A percentile compares a stretch with the other conserved stretches of the same genome.
Conservation (phyloP, 1,140 invertebrate genomes). For the Halesus radiatus region DNA sequence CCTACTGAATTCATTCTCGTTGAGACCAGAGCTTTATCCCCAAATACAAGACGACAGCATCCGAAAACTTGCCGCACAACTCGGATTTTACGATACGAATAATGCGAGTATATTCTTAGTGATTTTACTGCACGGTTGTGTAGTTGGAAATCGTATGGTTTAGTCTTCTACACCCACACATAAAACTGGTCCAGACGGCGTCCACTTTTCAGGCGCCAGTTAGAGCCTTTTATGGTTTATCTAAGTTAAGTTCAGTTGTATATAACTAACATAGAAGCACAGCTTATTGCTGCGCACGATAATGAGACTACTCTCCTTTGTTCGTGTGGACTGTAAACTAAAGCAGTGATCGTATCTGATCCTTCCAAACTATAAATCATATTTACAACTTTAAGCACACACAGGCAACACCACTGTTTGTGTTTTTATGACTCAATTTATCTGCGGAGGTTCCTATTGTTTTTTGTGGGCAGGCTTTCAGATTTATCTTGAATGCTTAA, state of each 20-base stretch:
- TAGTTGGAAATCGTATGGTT: not conserved
- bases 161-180: constrained; percentile 34
- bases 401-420: too few species aligned
- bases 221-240: constrained; percentile 47
- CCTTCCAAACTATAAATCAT: too few species aligned
- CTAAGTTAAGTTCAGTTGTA: not conserved
- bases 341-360: too few species aligned
- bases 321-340: constrained; percentile 6
- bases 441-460: too few species aligned
- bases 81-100: not conserved
- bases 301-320: constrained; percentile 26
- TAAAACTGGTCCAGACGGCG: constrained; percentile 40
- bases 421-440: too few species aligned
- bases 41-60: constrained; percentile 10
- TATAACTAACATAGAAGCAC: not conserved
- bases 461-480: too few species aligned
- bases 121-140: not conserved
- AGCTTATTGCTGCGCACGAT: not conserved
- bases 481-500: too few species aligned
- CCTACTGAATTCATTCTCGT: constrained; percentile 19
- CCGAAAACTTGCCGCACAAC: not conserved
- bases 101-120: too few species aligned
- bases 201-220: constrained; percentile 36
- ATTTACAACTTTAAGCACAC: too few species aligned
- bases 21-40: not conserved